Conservation (phyloP, 2,113 vertebrate genomes). For the Sturnira hondurensis region DNA sequence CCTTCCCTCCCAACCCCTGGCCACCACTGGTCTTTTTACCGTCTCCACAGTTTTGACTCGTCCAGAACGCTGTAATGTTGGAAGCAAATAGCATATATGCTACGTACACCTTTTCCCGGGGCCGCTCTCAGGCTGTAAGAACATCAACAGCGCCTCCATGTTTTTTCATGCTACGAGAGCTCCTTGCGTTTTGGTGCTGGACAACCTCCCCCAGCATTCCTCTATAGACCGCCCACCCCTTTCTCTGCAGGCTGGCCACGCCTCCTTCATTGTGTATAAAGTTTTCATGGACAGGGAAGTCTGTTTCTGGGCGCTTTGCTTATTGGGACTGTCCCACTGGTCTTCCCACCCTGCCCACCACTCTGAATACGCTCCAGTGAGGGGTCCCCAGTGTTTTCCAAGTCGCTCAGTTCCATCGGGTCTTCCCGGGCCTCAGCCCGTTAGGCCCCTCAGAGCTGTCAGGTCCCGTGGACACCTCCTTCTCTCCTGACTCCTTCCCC, state of each 20-base stretch:
- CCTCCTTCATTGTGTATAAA: no score
- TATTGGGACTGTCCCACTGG: fast-evolving
- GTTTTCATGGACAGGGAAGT: not conserved
- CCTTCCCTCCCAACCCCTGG: not conserved
- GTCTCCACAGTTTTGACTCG: not conserved
- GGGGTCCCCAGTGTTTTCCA: not conserved
- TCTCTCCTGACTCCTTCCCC: no score
- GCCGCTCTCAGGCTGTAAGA: not conserved
- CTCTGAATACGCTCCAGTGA: fast-evolving
- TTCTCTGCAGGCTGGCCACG: fast-evolving
- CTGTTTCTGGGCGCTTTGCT: not conserved
- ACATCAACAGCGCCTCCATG: not conserved
- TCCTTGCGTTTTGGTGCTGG: not conserved
- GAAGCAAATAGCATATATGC: not conserved
- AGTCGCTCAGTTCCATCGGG: fast-evolving
- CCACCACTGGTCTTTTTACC: not conserved
- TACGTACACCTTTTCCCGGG: not conserved
- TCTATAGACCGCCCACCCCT: not conserved
- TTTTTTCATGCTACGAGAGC: not conserved
- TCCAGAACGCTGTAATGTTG: not conserved
- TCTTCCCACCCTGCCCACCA: not conserved
- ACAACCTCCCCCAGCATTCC: not conserved
- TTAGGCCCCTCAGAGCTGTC: not conserved
- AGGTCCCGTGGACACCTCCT: fast-evolving
- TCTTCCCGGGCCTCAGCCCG: not conserved